Evolutionary conservation across 1,140 invertebrate genomes (phyloP).

Genomic region (Berghia stephanieae): DNA sequence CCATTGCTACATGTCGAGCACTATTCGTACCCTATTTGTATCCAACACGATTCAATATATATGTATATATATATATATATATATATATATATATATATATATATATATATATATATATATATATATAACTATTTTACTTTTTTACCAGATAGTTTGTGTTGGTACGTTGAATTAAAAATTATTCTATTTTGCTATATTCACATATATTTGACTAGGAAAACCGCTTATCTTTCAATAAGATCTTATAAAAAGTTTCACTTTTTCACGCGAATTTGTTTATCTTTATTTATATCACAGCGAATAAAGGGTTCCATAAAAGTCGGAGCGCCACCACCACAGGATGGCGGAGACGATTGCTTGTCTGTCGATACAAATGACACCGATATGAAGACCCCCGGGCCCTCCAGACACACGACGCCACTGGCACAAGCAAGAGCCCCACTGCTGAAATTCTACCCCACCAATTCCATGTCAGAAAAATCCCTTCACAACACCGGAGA

Average conservation of each 20-base stretch:
- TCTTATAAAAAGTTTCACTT: no score
- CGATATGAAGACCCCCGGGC: conserved; percentile 28
- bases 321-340: conserved; percentile 40
- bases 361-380: conserved; percentile 53
- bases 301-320: conserved; percentile 46
- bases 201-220: no score
- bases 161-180: not conserved
- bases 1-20: no score
- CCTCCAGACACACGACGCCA: conserved; percentile 20
- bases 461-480: not conserved
- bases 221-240: no score
- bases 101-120: not conserved
- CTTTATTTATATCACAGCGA: conserved; percentile 39
- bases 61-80: no score
- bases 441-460: conserved; percentile 14
- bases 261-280: not conserved
- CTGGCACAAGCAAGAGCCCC: conserved; percentile 21
- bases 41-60: no score
- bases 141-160: not conserved
- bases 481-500: not conserved
- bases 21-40: no score
- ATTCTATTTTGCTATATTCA: not conserved
- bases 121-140: not conserved
- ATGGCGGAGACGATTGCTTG: conserved; percentile 45
- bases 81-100: not conserved